Base-by-base conservation (phyloP, 30 jellyfish, hydroid and myxozoan species). In the Aurelia aurita region DNA sequence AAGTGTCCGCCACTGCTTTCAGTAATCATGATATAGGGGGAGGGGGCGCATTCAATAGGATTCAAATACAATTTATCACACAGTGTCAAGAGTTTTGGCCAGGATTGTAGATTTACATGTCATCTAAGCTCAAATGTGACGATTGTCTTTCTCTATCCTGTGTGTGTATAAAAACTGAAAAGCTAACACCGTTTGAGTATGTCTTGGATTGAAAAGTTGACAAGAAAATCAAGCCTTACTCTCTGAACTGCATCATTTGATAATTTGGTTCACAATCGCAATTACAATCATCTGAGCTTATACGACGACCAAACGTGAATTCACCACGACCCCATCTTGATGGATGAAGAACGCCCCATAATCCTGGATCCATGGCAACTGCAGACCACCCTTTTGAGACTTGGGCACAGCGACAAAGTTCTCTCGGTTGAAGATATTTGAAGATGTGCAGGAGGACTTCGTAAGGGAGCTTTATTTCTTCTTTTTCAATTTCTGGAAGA, bases 201-300 rank as follows among this genome's bases (percentile, higher is more conserved):
- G n/a, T 31, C 43, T 31, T 31, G 43, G 43, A 31, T 0, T 0
- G 1, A 31, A 31, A 31, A 31, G 1, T 0, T 31, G 43, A 31
- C 43, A 3, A 31, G 5, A 31, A 31, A 5, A 31, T 31, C 43
- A 0, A 31, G 3, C 5, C 98, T 91, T 72, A 92, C 98, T 87
- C 95, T 53, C 77, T 68, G 79, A 86, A 92, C 27, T 82, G 74
- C 82, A 86, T 62, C 97, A 92, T 26, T 9, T 80, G 61, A 65
- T 92, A 92, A 58, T 92, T 92, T 54, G 97, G 98, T 57, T 82
- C 93, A 80, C 98, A 92, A 55, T 92, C 98, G 54, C 98, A 92
- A 32, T 92, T 92, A 58, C 91, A 85, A 59, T 92, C 97, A 82
- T 87, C 96, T 19, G 98, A 87, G 26, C 87, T 29, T 5, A 84